Evolutionary conservation across 2,888 invertebrate species (phyloP).

Genomic region (Proisotoma minuta): DNA sequence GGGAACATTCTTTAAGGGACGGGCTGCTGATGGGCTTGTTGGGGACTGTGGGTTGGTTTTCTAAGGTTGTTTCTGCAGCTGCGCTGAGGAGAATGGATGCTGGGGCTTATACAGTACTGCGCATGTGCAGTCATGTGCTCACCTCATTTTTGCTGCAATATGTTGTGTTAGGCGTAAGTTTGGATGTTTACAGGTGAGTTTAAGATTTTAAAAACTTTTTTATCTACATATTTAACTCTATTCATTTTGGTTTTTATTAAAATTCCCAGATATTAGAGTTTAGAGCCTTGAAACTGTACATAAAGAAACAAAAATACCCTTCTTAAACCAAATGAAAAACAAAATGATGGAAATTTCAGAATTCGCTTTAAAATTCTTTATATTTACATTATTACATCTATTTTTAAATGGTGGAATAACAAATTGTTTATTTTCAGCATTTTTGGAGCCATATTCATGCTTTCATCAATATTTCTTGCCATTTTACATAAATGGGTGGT

Average conservation of each 20-base stretch:
- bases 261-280: too few relatives aligned
- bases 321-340: too few relatives aligned
- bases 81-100: constrained; percentile 38
- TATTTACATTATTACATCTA: too few relatives aligned
- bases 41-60: constrained; percentile 22
- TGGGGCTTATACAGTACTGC: constrained; percentile 29
- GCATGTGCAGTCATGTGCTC: constrained; percentile 24
- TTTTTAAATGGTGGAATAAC: too few relatives aligned
- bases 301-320: too few relatives aligned
- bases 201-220: too few relatives aligned
- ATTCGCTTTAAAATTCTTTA: too few relatives aligned
- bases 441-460: constrained; percentile 17
- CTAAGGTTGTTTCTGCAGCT: constrained; percentile 24
- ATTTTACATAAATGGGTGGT: constrained; percentile 28
- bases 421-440: too few relatives aligned
- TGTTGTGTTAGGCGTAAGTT: constrained; percentile 27
- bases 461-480: constrained; percentile 17
- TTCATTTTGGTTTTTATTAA: too few relatives aligned
- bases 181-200: constrained; percentile 37
- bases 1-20: constrained; percentile 10
- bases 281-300: too few relatives aligned
- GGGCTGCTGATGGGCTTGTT: constrained; percentile 18
- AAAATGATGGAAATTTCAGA: too few relatives aligned
- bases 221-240: too few relatives aligned
- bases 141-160: constrained; percentile 40